Evolutionary conservation across 2,888 invertebrate species (phyloP).

Genomic region (Omphaloscelis lunosa): DNA sequence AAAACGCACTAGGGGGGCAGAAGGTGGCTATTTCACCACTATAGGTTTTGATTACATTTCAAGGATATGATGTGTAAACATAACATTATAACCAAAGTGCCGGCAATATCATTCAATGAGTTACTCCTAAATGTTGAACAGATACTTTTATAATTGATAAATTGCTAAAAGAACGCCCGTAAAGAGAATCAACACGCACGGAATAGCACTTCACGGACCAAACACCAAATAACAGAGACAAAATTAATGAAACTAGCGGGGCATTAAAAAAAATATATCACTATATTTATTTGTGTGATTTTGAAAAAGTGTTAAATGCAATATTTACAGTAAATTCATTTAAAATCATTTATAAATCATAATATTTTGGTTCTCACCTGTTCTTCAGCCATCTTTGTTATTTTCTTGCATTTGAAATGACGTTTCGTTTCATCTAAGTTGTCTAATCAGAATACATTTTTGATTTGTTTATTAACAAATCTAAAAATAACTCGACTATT

Average conservation of each 20-base stretch:
- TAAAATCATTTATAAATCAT: conserved; percentile 80
- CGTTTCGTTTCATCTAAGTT: conserved; percentile 76
- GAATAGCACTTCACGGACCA: conserved; percentile 53
- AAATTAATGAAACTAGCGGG: conserved; percentile 40
- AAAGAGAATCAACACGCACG: conserved; percentile 35
- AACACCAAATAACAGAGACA: conserved; percentile 50
- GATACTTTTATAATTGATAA: conserved; percentile 50
- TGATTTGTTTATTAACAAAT: conserved; percentile 6
- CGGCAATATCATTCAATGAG: conserved; percentile 71
- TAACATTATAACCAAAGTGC: conserved; percentile 84
- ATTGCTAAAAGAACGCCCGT: conserved; percentile 35
- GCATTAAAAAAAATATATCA: conserved; percentile 33
- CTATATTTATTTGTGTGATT: conserved; percentile 33
- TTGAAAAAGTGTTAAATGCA: conserved; percentile 21
- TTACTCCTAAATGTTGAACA: conserved; percentile 2
- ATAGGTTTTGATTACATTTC: conserved; percentile 67
- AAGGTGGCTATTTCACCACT: conserved; percentile 17
- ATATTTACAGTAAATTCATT: conserved; percentile 76
- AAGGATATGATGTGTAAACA: conserved; percentile 81
- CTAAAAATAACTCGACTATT: neutral
- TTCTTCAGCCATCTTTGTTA: conserved; percentile 94
- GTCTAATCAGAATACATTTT: conserved; percentile 30
- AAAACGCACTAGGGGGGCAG: conserved; percentile 57
- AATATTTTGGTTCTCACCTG: conserved; percentile 92
- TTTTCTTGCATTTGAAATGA: conserved; percentile 88